phyloP scores from a whole-genome alignment of 2,888 invertebrate species.

The Nomada fucata region DNA sequence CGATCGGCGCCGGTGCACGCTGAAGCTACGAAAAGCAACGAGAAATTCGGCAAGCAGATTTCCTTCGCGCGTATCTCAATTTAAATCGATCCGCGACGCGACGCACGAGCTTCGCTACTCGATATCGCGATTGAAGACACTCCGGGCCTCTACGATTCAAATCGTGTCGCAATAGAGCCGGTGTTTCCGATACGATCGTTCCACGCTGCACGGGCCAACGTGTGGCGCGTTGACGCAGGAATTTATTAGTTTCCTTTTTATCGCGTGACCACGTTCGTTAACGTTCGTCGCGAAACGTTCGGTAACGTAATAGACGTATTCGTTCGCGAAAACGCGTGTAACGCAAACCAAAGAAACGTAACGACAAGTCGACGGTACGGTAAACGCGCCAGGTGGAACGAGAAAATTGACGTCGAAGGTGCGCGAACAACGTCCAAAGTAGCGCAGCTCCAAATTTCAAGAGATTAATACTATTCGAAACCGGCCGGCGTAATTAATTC shows the following conservation, averaged over 20 bases:
- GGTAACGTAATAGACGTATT: neutral
- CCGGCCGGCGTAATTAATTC: conserved; percentile 22
- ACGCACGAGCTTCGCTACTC: neutral
- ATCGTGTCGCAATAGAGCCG: neutral
- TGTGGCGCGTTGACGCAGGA: neutral
- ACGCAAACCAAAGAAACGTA: neutral
- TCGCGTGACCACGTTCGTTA: neutral
- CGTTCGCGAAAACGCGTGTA: neutral
- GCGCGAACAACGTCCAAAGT: no score
- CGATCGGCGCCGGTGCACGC: neutral
- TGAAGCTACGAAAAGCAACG: neutral
- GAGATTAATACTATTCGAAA: conserved; percentile 27
- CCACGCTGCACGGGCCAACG: neutral
- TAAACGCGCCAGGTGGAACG: neutral
- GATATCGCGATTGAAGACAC: conserved; percentile 4
- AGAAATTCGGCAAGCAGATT: conserved; percentile 4
- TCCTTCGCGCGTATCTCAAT: neutral
- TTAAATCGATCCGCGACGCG: neutral
- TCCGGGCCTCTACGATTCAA: neutral
- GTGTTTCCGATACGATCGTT: neutral
- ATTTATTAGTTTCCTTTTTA: conserved; percentile 4
- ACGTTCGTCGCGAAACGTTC: neutral
- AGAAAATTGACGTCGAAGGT: neutral
- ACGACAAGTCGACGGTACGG: neutral
- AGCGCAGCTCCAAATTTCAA: neutral